Base-by-base conservation (phyloP, 1,140 invertebrate species). In the Meloidogyne floridensis region DNA sequence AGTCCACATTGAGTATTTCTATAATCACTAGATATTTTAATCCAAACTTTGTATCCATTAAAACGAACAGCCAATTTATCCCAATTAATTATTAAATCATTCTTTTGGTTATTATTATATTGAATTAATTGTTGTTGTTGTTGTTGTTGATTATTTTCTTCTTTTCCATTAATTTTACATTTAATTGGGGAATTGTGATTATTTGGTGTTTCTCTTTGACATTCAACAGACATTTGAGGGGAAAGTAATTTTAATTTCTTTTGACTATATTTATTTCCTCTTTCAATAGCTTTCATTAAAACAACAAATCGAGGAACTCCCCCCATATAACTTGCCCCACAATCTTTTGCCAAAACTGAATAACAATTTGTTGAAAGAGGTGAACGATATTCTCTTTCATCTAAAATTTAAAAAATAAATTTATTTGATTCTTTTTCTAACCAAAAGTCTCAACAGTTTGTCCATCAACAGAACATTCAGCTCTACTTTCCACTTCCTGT, bases 1-100 rank as follows among this genome's bases (percentile, higher is more conserved):
- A 86, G 72, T 47, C 85, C 85, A 76, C 85, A 86, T 72, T 86
- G 85, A 73, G 70, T 65, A 73, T 84, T 75, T 73, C 80, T 84
- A 86, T 85, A 86, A 18, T 72, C 43, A 43, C 32, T 20, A 8
- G 82, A 74, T 69, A 86, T 51, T 70, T 86, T 77, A 54, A 86
- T 72, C 54, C 54, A 72, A 65, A 70, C 85, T 43, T 86, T 77
- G 42, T 80, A 71, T 11, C 85, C 79, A 72, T 86, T 82, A 74
- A 86, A 86, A 4, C 75, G 72, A 71, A 86, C 83, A 18, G 71
- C n/a, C 42, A 86, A 77, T 32, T 74, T 84, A 3, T 79, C 81
- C 47, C 69, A 47, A 53, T 72, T 54, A 47, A 79, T 77, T 51
- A 71, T 75, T 47, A 83, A 71, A 18, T 75, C 84, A 8, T 8